These are phyloP conservation scores for Heliornis fulica DNA, from an alignment of 2,113 vertebrate species.

Conservation along the genomic window DNA sequence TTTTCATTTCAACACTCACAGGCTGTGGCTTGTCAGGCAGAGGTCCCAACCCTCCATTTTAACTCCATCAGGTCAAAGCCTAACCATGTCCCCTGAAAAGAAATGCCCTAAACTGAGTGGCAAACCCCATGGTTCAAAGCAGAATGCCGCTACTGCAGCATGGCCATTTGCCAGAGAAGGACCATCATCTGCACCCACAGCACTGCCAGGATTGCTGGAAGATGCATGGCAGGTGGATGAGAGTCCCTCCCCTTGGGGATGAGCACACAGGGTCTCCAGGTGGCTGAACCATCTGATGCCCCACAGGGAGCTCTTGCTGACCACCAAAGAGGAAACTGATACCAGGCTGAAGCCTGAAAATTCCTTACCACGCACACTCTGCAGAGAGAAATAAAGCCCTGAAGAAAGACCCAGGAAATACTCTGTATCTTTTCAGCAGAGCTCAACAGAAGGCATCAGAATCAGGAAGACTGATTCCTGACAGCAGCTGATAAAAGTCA, in stretches of 20 bases:
- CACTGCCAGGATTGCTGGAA: not conserved
- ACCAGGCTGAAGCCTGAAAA: not conserved
- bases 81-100: not conserved
- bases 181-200: accelerated
- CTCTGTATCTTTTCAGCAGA: not conserved
- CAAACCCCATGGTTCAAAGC: not conserved
- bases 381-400: not conserved
- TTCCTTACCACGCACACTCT: not conserved
- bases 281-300: not conserved
- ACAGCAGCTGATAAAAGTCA: not conserved
- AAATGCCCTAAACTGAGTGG: not conserved
- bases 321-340: not conserved
- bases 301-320: not conserved
- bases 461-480: not conserved
- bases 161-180: not conserved
- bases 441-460: not conserved
- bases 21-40: not conserved
- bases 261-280: not conserved
- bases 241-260: not conserved
- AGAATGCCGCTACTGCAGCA: not conserved
- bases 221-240: accelerated
- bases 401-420: not conserved
- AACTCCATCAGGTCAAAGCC: not conserved
- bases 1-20: not conserved
- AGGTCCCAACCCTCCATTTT: not conserved